Evolutionary conservation across 2,888 invertebrate genomes (phyloP), one percentile per base, ranked within the genome.

Genomic region (Magallana nippona): DNA sequence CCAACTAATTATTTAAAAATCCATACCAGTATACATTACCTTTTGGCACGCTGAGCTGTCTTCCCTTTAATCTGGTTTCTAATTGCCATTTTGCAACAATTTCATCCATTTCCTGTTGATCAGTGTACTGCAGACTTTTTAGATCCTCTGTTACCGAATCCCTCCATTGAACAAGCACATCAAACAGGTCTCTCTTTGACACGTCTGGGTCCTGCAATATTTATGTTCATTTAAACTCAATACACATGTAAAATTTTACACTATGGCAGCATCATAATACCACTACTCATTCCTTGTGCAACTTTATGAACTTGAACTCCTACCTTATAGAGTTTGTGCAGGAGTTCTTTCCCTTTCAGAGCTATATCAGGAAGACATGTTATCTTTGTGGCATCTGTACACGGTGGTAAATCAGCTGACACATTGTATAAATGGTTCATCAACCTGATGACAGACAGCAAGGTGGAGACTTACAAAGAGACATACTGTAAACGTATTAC

Each of bases 141-240:
- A 90, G 79, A 10, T 86, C 79, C 11, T 79, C 79, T 19, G 88
- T 87, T 11, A 91, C 84, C 10, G 89, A 85, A 22, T 85, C 84
- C 22, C 87, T 85, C 91, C 91, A 91, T 22, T 84, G 82, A 78
- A 89, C 87, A 15, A 92, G 81, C 1, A 88, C n/a, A 10, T 88
- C 84, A 86, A 92, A 91, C 2, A 90, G 86, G 83, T 92, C 90
- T 56, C 88, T 89, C 82, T 91, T 91, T n/a, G 90, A 90, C n/a
- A 89, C 85, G 82, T 91, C 91, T 62, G 89, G 89, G 80, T 91
- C 88, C 91, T 91, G 71, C 44, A 44, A 44, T 44, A 44, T 44
- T 44, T 8, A n/a, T 77, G 27, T 77, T 77, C 15, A 27, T 32
- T 5, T 15, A 19, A 19, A 77, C 44, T 44, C 44, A 44, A 8